Conservation (phyloP, 2,797 vertebrate genomes). For the Trachurus trachurus region DNA sequence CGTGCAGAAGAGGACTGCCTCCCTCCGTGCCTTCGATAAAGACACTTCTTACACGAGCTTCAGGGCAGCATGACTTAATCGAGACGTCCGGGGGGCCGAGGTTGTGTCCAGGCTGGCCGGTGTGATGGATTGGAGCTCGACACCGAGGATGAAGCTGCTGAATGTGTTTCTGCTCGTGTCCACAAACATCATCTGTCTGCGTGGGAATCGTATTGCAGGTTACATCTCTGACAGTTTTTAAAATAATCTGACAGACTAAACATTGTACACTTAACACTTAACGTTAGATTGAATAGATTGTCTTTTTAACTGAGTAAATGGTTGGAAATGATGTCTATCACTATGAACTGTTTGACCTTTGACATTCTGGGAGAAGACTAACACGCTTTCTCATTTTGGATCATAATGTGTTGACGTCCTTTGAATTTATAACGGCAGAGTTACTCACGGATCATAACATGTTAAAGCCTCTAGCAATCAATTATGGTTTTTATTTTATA, state of each 20-base stretch:
- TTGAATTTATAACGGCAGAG: background rate
- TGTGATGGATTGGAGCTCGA: constrained; percentile 32
- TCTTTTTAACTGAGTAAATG: background rate
- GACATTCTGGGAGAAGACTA: background rate
- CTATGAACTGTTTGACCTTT: background rate
- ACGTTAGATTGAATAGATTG: background rate
- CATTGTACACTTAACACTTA: background rate
- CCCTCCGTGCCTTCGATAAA: constrained; percentile 16
- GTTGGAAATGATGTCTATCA: background rate
- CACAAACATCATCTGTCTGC: constrained; percentile 13
- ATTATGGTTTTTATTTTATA: background rate
- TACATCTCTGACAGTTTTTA: background rate
- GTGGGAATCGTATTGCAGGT: constrained; percentile 61
- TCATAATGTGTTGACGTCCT: background rate
- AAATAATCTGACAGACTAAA: background rate
- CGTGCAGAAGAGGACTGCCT: constrained; percentile 2
- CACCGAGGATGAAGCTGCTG: constrained; percentile 19
- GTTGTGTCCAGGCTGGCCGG: background rate
- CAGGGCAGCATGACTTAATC: background rate
- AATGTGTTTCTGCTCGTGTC: constrained; percentile 42
- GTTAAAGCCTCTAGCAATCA: background rate
- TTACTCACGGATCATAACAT: background rate
- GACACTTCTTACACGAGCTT: background rate
- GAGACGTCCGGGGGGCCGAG: background rate
- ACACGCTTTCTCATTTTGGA: background rate